Evolutionary conservation across 2,113 vertebrate species (phyloP), one percentile per base, ranked within the genome.

Genomic region (Origma solitaria): DNA sequence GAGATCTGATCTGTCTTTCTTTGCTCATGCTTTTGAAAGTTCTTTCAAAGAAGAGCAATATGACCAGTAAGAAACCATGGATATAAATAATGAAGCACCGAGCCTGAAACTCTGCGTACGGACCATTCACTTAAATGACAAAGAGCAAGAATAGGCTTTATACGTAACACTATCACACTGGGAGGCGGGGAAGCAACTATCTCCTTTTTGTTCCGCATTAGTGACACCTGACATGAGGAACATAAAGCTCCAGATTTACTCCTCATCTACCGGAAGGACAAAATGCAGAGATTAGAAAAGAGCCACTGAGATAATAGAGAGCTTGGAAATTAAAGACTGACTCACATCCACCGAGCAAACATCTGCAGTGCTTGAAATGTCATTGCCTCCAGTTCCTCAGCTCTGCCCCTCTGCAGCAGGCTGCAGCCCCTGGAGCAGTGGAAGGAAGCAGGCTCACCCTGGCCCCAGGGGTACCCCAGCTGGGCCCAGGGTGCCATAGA

Each of bases 301-400:
- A 93, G 57, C 51, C 77, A 89, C 40, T 0, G 20, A 86, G 82
- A 83, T 85, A 92, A 92, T 72, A 94, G 88, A 86, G 85, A 81
- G 75, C 82, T 58, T 88, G 75, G 73, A 95, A 96, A 96, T 95
- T 69, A 94, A 85, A 86, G 90, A 94, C 95, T 96, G 95, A 94
- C 92, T 97, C 96, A 96, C 64, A 95, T 86, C 72, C 92, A 95
- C 82, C 25, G 72, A 94, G 60, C 86, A 86, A 94, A 95, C 91
- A 94, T 83, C 92, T 93, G 95, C 88, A 83, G 77, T 44, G 82
- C 83, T 75, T 20, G 61, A 94, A 95, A 96, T 93, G 86, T 97
- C 91, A 86, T 28, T 94, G 95, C 94, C 80, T 96, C 76, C 68
- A 60, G 86, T 88, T 92, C 56, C 33, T 60, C 6, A 0, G 66